These are phyloP conservation scores for Maconellicoccus hirsutus DNA, from an alignment of 1,140 invertebrate species.

Conservation along the genomic window DNA sequence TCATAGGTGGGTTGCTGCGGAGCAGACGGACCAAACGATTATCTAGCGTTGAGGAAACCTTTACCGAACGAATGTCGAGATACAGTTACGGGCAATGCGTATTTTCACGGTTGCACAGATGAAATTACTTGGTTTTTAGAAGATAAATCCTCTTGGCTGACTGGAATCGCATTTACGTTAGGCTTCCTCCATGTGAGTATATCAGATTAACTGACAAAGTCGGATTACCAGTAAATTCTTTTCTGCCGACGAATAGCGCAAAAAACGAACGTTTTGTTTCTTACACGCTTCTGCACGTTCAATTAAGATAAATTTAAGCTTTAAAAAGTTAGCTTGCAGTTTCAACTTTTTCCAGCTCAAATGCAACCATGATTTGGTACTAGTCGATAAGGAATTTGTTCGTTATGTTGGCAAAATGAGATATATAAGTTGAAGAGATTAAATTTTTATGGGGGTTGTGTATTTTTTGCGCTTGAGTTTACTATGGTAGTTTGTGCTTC, in stretches of 20 bases:
- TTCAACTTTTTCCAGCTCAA: too few species aligned
- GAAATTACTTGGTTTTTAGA: slow-evolving; percentile 75
- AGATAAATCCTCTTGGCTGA: slow-evolving; percentile 68
- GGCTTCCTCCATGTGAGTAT: slow-evolving; percentile 58
- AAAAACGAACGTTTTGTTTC: not conserved
- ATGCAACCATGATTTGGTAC: too few species aligned
- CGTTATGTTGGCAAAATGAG: too few species aligned
- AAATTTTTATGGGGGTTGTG: too few species aligned
- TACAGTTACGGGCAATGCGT: slow-evolving; percentile 75
- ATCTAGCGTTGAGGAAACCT: slow-evolving; percentile 57
- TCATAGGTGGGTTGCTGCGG: slow-evolving; percentile 72
- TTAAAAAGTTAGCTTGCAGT: too few species aligned
- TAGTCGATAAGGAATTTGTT: too few species aligned
- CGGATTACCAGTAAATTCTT: not conserved
- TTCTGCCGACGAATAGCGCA: not conserved
- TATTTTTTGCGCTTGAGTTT: too few species aligned
- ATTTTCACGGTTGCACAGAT: slow-evolving; percentile 72
- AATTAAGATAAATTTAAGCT: not conserved
- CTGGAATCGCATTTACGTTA: slow-evolving; percentile 57
- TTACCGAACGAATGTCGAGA: slow-evolving; percentile 69
- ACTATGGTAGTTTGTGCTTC: too few species aligned
- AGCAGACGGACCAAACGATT: slow-evolving; percentile 67
- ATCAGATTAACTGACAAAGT: not conserved
- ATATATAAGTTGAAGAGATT: too few species aligned
- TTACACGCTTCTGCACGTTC: not conserved